Percentiles rank a stretch among this genome's conserved stretches.
These are phyloP conservation scores for Stramonita haemastoma DNA, from an alignment of 2,888 invertebrate genomes.

Conservation along the genomic window DNA sequence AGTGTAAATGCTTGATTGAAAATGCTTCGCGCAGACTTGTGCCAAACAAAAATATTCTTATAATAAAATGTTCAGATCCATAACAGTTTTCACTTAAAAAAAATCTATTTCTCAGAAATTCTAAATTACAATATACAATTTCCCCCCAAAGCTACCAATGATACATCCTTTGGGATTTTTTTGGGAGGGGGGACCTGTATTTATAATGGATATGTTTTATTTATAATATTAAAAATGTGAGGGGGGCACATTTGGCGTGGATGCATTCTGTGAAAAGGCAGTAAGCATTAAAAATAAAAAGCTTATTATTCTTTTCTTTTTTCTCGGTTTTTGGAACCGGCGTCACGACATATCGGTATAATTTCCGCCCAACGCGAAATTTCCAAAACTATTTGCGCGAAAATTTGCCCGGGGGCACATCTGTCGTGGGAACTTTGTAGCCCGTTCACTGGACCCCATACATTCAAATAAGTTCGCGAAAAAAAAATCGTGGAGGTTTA, in stretches of 20 bases:
- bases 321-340: not conserved
- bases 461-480: not conserved
- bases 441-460: not conserved
- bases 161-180: no score
- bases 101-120: no score
- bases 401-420: not conserved
- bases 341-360: not conserved
- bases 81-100: no score
- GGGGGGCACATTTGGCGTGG: constrained; percentile 3
- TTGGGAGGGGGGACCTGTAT: no score
- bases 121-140: no score
- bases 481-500: no score
- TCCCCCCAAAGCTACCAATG: no score
- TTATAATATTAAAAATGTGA: not conserved
- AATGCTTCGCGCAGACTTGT: not conserved
- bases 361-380: not conserved
- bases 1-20: not conserved
- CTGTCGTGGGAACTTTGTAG: not conserved
- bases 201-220: no score
- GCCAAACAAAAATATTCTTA: not conserved
- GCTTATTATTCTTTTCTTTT: not conserved
- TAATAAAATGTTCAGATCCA: no score
- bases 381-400: not conserved
- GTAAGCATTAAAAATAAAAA: no score
- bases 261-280: no score